Percentiles rank a stretch among this genome's conserved stretches.
Conservation (phyloP, 2,113 vertebrate species). For the Tychaedon coryphoeus region DNA sequence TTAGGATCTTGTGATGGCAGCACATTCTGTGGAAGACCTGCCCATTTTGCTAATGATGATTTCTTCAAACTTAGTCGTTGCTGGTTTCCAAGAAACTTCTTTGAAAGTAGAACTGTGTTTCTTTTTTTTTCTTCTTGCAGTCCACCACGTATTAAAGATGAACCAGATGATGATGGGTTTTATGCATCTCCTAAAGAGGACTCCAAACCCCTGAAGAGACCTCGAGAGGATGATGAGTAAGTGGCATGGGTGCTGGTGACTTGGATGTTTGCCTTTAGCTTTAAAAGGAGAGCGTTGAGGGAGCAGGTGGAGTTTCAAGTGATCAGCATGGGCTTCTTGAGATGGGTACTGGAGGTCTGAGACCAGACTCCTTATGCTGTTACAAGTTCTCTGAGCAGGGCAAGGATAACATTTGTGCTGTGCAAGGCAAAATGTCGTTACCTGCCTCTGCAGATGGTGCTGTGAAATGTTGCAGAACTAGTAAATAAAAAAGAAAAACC, state of each 20-base stretch:
- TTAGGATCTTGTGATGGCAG: neutral
- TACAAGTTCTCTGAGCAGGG: neutral
- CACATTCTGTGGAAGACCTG: neutral
- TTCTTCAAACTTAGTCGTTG: neutral
- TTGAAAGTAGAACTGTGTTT: neutral
- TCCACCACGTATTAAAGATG: slow-evolving; percentile 85
- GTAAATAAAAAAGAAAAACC: neutral
- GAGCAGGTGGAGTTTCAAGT: neutral
- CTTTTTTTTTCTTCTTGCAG: slow-evolving; percentile 61
- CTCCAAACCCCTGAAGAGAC: slow-evolving; percentile 84
- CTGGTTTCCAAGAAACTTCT: neutral
- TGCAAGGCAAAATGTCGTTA: neutral
- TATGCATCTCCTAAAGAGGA: slow-evolving; percentile 81
- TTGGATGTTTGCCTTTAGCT: neutral
- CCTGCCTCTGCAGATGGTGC: neutral
- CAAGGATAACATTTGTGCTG: neutral
- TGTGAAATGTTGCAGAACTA: neutral
- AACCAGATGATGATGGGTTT: slow-evolving; percentile 87
- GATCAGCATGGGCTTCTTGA: neutral
- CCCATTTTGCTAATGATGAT: neutral
- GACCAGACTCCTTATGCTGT: neutral
- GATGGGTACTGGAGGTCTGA: neutral
- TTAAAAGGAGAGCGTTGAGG: neutral
- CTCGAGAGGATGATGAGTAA: slow-evolving; percentile 87
- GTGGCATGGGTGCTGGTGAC: slow-evolving; percentile 48